These are phyloP conservation scores for Rhynchotus rufescens DNA, from an alignment of 2,797 vertebrate species.

Conservation along the genomic window DNA sequence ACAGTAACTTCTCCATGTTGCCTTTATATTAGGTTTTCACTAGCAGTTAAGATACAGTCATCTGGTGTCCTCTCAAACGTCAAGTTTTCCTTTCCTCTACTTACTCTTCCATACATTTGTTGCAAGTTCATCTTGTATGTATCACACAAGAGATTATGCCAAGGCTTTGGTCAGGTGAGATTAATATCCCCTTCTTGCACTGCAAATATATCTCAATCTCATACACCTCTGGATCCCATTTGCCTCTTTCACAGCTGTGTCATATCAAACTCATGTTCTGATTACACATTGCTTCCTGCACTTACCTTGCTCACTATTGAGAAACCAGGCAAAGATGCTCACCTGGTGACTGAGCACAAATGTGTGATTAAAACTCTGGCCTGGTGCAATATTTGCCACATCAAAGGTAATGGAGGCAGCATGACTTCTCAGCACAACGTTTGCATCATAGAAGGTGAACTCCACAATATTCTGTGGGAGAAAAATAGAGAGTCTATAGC, in stretches of 20 bases:
- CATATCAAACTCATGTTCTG: not conserved
- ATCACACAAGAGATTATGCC: not conserved
- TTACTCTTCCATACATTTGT: not conserved
- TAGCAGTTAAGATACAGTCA: not conserved
- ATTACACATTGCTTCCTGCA: not conserved
- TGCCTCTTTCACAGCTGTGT: not conserved
- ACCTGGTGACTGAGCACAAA: constrained; percentile 45
- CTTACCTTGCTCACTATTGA: not conserved
- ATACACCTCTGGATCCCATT: not conserved
- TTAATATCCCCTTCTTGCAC: not conserved
- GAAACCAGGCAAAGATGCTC: not conserved
- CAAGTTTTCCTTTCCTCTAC: not conserved
- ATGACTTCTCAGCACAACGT: constrained; percentile 42
- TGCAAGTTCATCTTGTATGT: not conserved
- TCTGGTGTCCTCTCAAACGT: not conserved
- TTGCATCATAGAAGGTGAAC: constrained; percentile 68
- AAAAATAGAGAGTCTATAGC: not conserved
- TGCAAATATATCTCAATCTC: not conserved
- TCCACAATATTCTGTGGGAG: constrained; percentile 71
- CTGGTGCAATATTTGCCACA: constrained; percentile 37
- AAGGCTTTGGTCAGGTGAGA: not conserved
- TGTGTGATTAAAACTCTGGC: not conserved
- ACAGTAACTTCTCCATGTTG: not conserved
- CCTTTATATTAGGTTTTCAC: not conserved
- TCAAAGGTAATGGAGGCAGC: constrained; percentile 53